phyloP scores from a whole-genome alignment of 1,140 invertebrate genomes.

The Druon quercuslanigerum region DNA sequence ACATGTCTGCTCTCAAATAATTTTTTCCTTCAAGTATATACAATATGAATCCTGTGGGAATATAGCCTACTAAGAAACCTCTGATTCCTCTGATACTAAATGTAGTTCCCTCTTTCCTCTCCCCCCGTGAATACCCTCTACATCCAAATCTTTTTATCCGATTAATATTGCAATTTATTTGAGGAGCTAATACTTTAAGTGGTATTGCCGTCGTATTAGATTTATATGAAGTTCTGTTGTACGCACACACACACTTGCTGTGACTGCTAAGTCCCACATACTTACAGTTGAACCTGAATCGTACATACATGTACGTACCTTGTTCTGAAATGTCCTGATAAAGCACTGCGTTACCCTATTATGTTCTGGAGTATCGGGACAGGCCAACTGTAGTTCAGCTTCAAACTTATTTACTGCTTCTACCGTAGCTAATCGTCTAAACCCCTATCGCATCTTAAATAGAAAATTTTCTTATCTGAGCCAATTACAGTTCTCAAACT shows the following conservation, averaged over 20 bases:
- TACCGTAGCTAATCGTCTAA: background rate
- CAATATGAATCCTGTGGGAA: too few species aligned
- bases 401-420: background rate
- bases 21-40: too few species aligned
- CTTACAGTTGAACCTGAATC: conserved; percentile 42
- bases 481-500: background rate
- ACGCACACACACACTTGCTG: background rate
- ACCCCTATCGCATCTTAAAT: background rate
- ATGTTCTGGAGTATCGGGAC: conserved; percentile 52
- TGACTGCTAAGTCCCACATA: conserved; percentile 49
- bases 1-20: too few species aligned
- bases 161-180: too few species aligned
- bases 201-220: too few species aligned
- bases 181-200: too few species aligned
- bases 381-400: background rate
- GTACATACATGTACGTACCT: conserved; percentile 21
- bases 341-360: conserved; percentile 60
- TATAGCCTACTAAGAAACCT: too few species aligned
- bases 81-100: too few species aligned
- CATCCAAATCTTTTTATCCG: too few species aligned
- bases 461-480: background rate
- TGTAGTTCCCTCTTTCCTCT: too few species aligned
- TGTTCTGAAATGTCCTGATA: conserved; percentile 50
- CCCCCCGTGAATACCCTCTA: too few species aligned
- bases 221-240: too few species aligned